Conservation (phyloP, 1,140 invertebrate species). For the Calycopis cecrops region DNA sequence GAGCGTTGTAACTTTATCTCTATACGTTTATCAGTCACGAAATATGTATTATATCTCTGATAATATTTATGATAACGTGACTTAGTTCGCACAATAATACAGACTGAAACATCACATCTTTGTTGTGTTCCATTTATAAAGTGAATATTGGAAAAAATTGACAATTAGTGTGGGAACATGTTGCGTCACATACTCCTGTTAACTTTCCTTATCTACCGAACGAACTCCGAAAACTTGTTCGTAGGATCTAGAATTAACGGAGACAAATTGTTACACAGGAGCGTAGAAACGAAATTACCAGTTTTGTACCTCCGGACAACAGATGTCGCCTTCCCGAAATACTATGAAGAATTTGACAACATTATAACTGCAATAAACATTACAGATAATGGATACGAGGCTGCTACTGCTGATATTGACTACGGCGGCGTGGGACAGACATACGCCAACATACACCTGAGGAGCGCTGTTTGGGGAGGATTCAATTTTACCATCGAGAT, state of each 20-base stretch:
- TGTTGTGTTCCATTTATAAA: constrained; percentile 5
- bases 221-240: constrained; percentile 28
- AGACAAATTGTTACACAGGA: constrained; percentile 35
- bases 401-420: constrained; percentile 34
- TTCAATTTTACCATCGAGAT: constrained; percentile 44
- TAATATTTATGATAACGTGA: constrained; percentile 14
- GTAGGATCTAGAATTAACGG: constrained; percentile 24
- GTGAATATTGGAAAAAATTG: neutral
- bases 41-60: constrained; percentile 8
- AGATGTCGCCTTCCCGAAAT: constrained; percentile 42
- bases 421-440: constrained; percentile 38
- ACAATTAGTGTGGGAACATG: constrained; percentile 17
- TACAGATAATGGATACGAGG: constrained; percentile 30
- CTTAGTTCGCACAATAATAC: neutral
- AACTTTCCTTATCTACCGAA: constrained; percentile 17
- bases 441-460: constrained; percentile 39
- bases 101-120: neutral
- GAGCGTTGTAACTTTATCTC: too few relatives aligned
- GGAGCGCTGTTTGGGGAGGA: constrained; percentile 35
- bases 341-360: constrained; percentile 34
- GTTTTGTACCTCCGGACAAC: constrained; percentile 28
- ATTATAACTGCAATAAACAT: constrained; percentile 34
- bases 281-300: constrained; percentile 35
- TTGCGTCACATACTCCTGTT: constrained; percentile 1
- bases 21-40: constrained; percentile 24